Evolutionary conservation across 30 jellyfish, hydroid and myxozoan genomes (phyloP).

Genomic region (Aurelia aurita): DNA sequence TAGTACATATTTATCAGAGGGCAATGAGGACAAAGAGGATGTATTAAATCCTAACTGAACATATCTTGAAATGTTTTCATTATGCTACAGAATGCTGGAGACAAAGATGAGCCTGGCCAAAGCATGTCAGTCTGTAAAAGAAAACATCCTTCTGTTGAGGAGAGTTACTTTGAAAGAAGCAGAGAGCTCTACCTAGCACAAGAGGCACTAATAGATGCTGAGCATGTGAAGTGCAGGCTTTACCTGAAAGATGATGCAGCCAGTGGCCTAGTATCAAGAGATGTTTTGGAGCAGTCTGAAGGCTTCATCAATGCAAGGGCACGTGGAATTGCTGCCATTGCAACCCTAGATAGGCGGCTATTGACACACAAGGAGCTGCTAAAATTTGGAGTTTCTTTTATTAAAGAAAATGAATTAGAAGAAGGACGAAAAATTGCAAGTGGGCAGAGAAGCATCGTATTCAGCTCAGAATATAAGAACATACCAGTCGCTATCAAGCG

Average conservation of each 20-base stretch:
- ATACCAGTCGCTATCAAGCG: not conserved
- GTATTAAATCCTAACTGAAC: no score
- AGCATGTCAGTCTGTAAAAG: no score
- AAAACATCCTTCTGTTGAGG: no score
- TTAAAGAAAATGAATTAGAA: not conserved
- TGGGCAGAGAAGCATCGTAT: not conserved
- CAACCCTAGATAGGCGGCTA: conserved; percentile 1
- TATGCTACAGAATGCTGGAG: no score
- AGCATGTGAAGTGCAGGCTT: not conserved
- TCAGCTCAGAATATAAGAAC: not conserved
- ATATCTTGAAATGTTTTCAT: no score
- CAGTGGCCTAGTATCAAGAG: conserved; percentile 10
- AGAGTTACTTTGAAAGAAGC: not conserved
- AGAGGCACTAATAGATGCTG: not conserved
- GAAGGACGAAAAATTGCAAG: not conserved
- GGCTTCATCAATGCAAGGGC: conserved; percentile 12
- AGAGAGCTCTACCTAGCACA: not conserved
- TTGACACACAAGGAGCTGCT: not conserved
- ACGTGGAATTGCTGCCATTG: conserved; percentile 24
- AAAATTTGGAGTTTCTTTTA: not conserved
- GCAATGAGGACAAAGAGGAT: no score
- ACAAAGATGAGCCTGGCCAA: no score
- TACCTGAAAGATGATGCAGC: not conserved
- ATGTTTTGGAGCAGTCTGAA: not conserved
- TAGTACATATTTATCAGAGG: no score